Percentiles rank a stretch among this genome's conserved stretches.
Conservation (phyloP, 2,797 vertebrate species). For the Cryptoprocta ferox region DNA sequence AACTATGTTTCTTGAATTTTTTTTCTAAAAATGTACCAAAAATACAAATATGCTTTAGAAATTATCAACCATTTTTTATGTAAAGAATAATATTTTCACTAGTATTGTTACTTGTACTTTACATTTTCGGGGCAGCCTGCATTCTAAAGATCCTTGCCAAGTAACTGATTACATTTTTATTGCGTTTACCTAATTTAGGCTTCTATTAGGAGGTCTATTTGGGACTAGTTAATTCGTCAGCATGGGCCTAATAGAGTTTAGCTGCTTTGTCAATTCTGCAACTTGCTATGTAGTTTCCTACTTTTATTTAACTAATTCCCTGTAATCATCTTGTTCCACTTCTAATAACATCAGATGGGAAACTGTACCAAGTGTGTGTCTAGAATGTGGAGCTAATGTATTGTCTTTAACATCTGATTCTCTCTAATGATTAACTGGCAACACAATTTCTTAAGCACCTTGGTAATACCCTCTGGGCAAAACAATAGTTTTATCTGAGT, state of each 20-base stretch:
- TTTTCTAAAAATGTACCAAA: neutral
- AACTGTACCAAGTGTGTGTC: neutral
- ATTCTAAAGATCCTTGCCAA: conserved; percentile 17
- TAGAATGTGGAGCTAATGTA: neutral
- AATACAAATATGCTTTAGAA: neutral
- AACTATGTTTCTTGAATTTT: neutral
- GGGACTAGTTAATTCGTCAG: conserved; percentile 36
- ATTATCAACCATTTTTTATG: neutral
- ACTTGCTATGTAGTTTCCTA: neutral
- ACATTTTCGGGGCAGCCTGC: neutral
- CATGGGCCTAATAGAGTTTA: neutral
- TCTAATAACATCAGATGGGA: neutral
- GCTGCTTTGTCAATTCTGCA: conserved; percentile 12
- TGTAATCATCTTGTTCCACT: neutral
- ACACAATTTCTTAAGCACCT: conserved; percentile 4
- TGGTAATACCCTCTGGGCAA: neutral
- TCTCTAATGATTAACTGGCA: conserved; percentile 8
- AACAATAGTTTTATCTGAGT: neutral
- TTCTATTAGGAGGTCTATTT: conserved; percentile 25
- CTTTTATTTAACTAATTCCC: conserved; percentile 32
- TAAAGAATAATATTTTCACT: neutral
- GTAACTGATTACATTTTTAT: conserved; percentile 29
- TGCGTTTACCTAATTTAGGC: conserved; percentile 2
- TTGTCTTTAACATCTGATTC: neutral
- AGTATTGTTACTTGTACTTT: neutral